Evolutionary conservation across 1,140 invertebrate genomes (phyloP), one percentile per base, ranked within the genome.

Genomic region (Chymomyza costata): DNA sequence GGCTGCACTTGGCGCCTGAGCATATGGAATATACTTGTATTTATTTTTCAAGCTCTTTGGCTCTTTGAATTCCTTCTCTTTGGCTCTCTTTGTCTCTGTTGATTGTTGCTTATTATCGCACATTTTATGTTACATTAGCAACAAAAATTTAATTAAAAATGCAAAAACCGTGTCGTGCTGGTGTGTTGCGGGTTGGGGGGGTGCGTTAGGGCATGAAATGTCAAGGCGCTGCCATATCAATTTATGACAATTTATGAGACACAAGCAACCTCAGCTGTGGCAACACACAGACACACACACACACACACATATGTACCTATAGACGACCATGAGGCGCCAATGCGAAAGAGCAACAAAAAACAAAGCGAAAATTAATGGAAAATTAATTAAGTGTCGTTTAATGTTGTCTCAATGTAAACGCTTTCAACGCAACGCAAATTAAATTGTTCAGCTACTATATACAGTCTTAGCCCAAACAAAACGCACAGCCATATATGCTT

Each of bases 331-430:
- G 43, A 30, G 43, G 28, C 8, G 38, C 28, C 8, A 32, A 40
- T 25, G 31, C 31, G 39, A 39, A 53, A 19, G 21, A 25, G 21
- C 18, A 46, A 49, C 35, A 49, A 30, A 43, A 62, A 31, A 41
- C 19, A 68, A 52, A 57, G 64, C 39, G 43, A 65, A 76, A 76
- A 76, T 76, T 65, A 76, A 76, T 76, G 70, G 70, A 76, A 76
- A 76, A 76, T 76, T 76, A 76, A 76, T 76, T 76, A 76, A 76
- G 70, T 76, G 70, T 62, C 70, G 62, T 65, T 76, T 76, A 76
- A 76, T 76, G 70, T 70, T 76, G 70, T 76, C 70, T 78, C 70
- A 76, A 76, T 78, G 71, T 70, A 76, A 76, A 76, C 70, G 70
- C 70, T 76, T 76, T 76, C 70, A 76, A 63, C 71, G 70, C 70